Conservation (phyloP, 2,113 vertebrate genomes). For the Andinoacara biseriatus region DNA sequence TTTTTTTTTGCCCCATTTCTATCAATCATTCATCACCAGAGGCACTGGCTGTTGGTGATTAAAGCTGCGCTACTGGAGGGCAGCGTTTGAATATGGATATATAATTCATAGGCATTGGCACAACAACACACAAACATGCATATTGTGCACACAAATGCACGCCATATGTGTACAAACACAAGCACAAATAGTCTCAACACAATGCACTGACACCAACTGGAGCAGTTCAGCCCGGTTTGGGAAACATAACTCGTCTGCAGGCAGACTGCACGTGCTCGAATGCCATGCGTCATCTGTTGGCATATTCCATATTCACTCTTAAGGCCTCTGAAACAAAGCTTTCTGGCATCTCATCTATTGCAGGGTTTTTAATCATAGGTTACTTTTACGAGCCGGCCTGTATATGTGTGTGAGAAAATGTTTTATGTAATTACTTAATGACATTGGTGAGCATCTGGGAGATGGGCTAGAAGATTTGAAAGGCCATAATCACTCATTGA, state of each 20-base stretch:
- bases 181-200: neutral
- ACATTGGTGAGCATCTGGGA: conserved; percentile 22
- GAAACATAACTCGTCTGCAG: conserved; percentile 33
- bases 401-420: conserved; percentile 3
- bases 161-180: conserved; percentile 27
- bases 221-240: conserved; percentile 28
- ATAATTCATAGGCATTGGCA: conserved; percentile 79
- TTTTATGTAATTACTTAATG: conserved; percentile 30
- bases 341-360: conserved; percentile 32
- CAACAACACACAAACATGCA: conserved; percentile 35
- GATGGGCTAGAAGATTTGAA: conserved; percentile 19
- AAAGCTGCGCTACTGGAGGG: conserved; percentile 78
- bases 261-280: conserved; percentile 8
- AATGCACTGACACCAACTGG: conserved; percentile 18
- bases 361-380: conserved; percentile 39
- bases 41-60: conserved; percentile 81
- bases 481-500: conserved; percentile 4
- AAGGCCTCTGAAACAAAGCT: conserved; percentile 20
- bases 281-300: conserved; percentile 33
- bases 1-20: conserved; percentile 81
- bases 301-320: conserved; percentile 53
- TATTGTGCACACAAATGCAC: conserved; percentile 9
- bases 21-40: conserved; percentile 84
- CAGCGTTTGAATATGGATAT: conserved; percentile 81
- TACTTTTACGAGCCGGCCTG: conserved; percentile 25